Conservation (phyloP, 2,888 invertebrate species). For the Gandaritis pyraliata region DNA sequence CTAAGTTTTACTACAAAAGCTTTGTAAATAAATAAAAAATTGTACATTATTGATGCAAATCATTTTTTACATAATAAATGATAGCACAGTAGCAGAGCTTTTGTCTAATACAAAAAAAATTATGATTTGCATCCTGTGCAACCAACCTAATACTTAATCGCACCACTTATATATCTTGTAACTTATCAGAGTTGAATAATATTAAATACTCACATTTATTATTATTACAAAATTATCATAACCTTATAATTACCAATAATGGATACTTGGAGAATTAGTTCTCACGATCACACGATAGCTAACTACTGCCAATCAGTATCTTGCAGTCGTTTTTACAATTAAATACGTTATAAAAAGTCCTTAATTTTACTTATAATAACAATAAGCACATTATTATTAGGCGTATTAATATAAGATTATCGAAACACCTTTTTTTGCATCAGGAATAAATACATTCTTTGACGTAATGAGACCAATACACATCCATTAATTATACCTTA, state of each 20-base stretch:
- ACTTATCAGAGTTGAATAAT: conserved; percentile 27
- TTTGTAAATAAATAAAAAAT: conserved; percentile 41
- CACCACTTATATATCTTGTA: conserved; percentile 22
- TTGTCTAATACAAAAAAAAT: background rate
- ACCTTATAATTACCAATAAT: conserved; percentile 12
- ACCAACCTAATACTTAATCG: conserved; percentile 22
- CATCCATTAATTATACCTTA: conserved; percentile 36
- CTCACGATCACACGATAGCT: conserved; percentile 25
- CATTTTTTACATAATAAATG: conserved; percentile 4
- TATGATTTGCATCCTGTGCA: conserved; percentile 20
- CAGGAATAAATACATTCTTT: conserved; percentile 64
- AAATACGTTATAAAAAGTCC: conserved; percentile 33
- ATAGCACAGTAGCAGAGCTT: background rate
- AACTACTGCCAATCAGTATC: conserved; percentile 31
- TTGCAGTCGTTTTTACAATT: conserved; percentile 35
- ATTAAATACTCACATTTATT: conserved; percentile 25
- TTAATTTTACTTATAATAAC: conserved; percentile 31
- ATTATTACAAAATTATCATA: conserved; percentile 22
- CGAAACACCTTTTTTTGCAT: conserved; percentile 31
- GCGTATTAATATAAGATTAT: conserved; percentile 34
- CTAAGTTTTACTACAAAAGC: conserved; percentile 35
- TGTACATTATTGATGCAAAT: conserved; percentile 37
- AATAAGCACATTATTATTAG: conserved; percentile 39
- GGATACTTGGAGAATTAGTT: conserved; percentile 25
- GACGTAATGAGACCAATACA: conserved; percentile 81